Percentiles rank a stretch among this genome's conserved stretches.
Conservation (phyloP, 1,140 invertebrate genomes). For the Ceratina australensis region DNA sequence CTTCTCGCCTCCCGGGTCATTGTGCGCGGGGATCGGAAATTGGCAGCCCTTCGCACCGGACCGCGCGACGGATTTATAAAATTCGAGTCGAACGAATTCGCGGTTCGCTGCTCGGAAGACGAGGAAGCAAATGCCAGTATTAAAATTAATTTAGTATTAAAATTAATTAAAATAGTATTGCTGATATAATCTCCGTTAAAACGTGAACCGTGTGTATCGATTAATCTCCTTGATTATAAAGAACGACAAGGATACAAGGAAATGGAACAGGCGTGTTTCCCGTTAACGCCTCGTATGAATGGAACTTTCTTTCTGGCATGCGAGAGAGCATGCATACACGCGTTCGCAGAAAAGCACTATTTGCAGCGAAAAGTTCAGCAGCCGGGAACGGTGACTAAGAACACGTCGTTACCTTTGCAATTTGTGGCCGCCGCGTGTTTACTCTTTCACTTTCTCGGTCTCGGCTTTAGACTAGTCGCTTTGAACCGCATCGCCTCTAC, state of each 20-base stretch:
- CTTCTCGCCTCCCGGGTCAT: slow-evolving; percentile 27
- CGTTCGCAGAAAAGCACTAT: slow-evolving; percentile 33
- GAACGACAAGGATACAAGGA: not conserved
- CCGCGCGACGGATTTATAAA: not conserved
- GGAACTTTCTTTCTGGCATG: not conserved
- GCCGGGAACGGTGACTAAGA: slow-evolving; percentile 52
- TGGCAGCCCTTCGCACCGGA: not conserved
- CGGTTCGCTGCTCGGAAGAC: not conserved
- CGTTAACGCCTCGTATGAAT: slow-evolving; percentile 26
- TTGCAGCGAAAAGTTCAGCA: slow-evolving; percentile 40
- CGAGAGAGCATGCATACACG: too few relatives aligned
- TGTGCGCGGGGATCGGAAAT: slow-evolving; percentile 33
- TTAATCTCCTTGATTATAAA: not conserved
- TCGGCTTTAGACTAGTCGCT: slow-evolving; percentile 13
- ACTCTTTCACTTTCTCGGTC: slow-evolving; percentile 37
- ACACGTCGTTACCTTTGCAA: slow-evolving; percentile 35
- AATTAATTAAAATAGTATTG: too few relatives aligned
- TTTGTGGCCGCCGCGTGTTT: slow-evolving; percentile 23
- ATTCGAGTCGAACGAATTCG: slow-evolving; percentile 1
- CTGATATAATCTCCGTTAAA: not conserved
- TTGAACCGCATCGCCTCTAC: slow-evolving; percentile 4
- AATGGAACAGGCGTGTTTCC: slow-evolving; percentile 7
- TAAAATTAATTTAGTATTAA: too few relatives aligned
- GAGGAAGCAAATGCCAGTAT: not conserved
- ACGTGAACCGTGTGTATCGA: not conserved